Conservation (phyloP, 2,113 vertebrate species). For the Pedetes capensis region DNA sequence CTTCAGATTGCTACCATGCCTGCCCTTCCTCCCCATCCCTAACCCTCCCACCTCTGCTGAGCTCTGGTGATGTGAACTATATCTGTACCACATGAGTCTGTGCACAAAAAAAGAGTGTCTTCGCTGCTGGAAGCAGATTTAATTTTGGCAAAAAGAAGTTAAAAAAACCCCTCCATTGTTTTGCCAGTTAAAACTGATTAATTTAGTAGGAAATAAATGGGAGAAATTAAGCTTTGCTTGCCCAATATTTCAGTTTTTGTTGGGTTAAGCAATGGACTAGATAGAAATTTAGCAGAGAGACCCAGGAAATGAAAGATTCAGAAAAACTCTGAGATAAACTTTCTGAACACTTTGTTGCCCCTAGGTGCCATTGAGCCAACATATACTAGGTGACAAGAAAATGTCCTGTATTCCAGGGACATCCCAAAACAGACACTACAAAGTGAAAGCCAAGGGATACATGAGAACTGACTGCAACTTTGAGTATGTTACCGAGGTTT, state of each 20-base stretch:
- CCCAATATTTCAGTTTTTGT: not conserved
- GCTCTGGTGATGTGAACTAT: not conserved
- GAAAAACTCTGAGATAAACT: not conserved
- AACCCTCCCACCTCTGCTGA: not conserved
- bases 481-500: not conserved
- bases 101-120: not conserved
- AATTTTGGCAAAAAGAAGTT: not conserved
- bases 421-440: not conserved
- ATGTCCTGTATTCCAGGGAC: not conserved
- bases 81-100: not conserved
- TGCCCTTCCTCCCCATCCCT: not conserved
- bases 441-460: not conserved
- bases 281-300: not conserved
- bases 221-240: not conserved
- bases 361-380: no score
- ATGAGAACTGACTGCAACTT: not conserved
- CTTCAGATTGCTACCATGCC: not conserved
- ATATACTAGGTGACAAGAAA: not conserved
- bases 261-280: not conserved
- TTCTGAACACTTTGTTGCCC: no score
- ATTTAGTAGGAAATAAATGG: not conserved
- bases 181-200: not conserved
- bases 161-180: not conserved
- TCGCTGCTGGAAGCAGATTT: not conserved
- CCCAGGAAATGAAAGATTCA: not conserved